Percentiles rank a stretch among this genome's conserved stretches.
Conservation (phyloP, 2,797 vertebrate genomes). For the Oryzias sinensis region DNA sequence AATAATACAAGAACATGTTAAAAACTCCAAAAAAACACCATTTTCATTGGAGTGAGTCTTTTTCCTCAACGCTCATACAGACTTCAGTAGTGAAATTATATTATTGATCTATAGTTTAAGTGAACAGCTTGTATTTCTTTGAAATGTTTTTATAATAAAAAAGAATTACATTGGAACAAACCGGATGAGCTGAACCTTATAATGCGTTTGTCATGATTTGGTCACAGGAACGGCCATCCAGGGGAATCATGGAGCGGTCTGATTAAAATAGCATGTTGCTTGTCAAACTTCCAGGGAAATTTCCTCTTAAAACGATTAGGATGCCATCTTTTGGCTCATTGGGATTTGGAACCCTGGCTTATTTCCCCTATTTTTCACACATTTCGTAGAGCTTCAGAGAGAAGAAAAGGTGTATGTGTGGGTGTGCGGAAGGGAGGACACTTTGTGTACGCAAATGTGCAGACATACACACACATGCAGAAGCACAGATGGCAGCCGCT, state of each 20-base stretch:
- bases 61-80: too few species aligned
- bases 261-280: conserved; percentile 8
- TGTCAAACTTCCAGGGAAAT: conserved; percentile 33
- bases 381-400: conserved; percentile 52
- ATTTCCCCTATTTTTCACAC: conserved; percentile 39
- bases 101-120: too few species aligned
- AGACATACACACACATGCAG: conserved; percentile 37
- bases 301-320: conserved; percentile 43
- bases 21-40: too few species aligned
- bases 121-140: too few species aligned
- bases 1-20: too few species aligned
- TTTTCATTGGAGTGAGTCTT: too few species aligned
- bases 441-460: conserved; percentile 31
- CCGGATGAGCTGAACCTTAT: too few species aligned
- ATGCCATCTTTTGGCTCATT: conserved; percentile 23
- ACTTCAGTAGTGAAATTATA: too few species aligned
- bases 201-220: not conserved
- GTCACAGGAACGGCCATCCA: not conserved
- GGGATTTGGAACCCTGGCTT: conserved; percentile 40
- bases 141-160: too few species aligned
- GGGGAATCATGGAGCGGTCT: not conserved
- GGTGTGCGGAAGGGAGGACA: too few species aligned
- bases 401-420: conserved; percentile 33
- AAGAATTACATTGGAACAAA: too few species aligned
- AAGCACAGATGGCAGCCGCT: conserved; percentile 80